A percentile compares a stretch with the other conserved stretches of the same genome.
phyloP scores from a whole-genome alignment of 1,140 invertebrate species.

The Camponotus pennsylvanicus region DNA sequence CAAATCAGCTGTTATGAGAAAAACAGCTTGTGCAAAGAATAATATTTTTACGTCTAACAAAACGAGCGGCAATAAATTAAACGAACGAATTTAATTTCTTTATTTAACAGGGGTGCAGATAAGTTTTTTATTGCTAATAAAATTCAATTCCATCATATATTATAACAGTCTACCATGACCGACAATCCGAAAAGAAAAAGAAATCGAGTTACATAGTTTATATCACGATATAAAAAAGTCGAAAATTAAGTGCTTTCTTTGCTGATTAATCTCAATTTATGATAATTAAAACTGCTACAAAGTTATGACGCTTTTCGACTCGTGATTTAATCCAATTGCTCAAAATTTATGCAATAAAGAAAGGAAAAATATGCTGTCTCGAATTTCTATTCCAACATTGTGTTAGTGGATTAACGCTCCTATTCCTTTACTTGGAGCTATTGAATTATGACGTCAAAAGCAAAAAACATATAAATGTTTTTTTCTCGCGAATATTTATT shows the following conservation, averaged over 20 bases:
- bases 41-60: not conserved
- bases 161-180: not conserved
- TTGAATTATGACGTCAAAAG: no score
- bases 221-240: not conserved
- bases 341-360: not conserved
- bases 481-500: no score
- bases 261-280: not conserved
- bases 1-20: no score
- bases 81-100: not conserved
- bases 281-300: conserved; percentile 11
- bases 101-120: no score
- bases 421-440: no score
- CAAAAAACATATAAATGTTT: no score
- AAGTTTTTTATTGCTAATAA: no score
- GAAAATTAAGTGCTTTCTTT: not conserved
- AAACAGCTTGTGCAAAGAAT: not conserved
- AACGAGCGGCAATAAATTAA: not conserved
- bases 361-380: not conserved
- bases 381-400: not conserved
- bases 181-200: not conserved
- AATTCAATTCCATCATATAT: not conserved
- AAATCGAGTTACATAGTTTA: not conserved
- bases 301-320: not conserved
- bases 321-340: not conserved
- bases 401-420: not conserved